phyloP scores from a whole-genome alignment of 2,113 vertebrate species.

The Xenopus borealis region DNA sequence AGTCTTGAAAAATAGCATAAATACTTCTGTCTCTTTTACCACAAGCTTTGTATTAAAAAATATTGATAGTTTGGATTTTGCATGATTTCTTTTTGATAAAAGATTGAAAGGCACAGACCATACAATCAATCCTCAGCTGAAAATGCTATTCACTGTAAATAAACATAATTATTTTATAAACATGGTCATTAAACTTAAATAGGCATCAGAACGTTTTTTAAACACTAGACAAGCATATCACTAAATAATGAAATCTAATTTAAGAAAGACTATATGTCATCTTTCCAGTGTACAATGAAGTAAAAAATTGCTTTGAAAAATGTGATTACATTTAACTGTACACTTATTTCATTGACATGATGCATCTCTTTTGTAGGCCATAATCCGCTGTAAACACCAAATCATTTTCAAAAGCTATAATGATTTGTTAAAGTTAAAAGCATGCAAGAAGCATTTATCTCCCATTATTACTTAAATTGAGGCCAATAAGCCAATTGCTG shows the following conservation, averaged over 20 bases:
- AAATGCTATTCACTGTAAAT: slow-evolving; percentile 1
- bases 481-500: slow-evolving; percentile 9
- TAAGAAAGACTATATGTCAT: slow-evolving; percentile 1
- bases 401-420: slow-evolving; percentile 7
- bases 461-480: slow-evolving; percentile 12
- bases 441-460: not conserved
- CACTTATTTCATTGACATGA: slow-evolving; percentile 17
- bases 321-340: slow-evolving; percentile 24
- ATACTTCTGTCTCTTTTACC: no score
- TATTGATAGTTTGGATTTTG: no score
- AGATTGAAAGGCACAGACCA: no score
- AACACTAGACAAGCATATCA: slow-evolving; percentile 32
- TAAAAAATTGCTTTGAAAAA: slow-evolving; percentile 13
- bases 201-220: slow-evolving; percentile 20
- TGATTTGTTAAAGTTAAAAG: not conserved
- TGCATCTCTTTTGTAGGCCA: not conserved
- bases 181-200: slow-evolving; percentile 1
- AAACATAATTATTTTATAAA: slow-evolving; percentile 19
- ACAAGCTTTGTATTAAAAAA: no score
- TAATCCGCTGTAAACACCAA: slow-evolving; percentile 12
- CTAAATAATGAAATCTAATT: slow-evolving; percentile 17
- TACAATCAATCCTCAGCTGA: not conserved
- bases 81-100: no score
- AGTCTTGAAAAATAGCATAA: no score
- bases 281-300: slow-evolving; percentile 9